phyloP scores from a whole-genome alignment of 2,797 vertebrate species.

The Pangasius djambal region DNA sequence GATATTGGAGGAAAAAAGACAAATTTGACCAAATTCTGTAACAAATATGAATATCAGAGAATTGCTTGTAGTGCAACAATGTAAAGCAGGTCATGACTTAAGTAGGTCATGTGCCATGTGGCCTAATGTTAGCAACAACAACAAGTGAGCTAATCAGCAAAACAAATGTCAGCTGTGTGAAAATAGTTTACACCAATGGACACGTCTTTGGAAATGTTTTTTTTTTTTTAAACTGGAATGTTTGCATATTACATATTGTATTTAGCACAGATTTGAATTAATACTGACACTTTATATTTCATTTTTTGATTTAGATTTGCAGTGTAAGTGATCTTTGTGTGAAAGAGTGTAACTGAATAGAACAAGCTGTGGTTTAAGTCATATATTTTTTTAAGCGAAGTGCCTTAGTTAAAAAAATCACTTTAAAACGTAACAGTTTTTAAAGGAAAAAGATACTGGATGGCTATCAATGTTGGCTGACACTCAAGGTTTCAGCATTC shows the following conservation, averaged over 20 bases:
- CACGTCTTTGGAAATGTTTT: neutral
- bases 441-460: neutral
- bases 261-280: neutral
- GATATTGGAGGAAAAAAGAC: neutral
- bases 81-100: neutral
- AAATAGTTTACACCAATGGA: neutral
- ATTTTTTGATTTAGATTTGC: neutral
- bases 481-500: neutral
- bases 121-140: neutral
- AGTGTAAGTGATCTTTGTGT: neutral
- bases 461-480: neutral
- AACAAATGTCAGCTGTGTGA: constrained; percentile 11
- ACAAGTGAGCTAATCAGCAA: constrained; percentile 16
- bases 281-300: neutral
- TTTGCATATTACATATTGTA: neutral
- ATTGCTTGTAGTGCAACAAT: neutral
- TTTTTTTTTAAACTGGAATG: neutral
- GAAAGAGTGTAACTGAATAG: neutral
- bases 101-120: neutral
- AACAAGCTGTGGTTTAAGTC: neutral
- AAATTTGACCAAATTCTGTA: neutral
- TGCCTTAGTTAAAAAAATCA: neutral
- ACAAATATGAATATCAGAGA: neutral
- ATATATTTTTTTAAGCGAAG: neutral
- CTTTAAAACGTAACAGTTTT: neutral